A percentile compares a stretch with the other conserved stretches of the same genome.
phyloP scores from a whole-genome alignment of 2,797 vertebrate genomes.

The Steatocranus sp. region DNA sequence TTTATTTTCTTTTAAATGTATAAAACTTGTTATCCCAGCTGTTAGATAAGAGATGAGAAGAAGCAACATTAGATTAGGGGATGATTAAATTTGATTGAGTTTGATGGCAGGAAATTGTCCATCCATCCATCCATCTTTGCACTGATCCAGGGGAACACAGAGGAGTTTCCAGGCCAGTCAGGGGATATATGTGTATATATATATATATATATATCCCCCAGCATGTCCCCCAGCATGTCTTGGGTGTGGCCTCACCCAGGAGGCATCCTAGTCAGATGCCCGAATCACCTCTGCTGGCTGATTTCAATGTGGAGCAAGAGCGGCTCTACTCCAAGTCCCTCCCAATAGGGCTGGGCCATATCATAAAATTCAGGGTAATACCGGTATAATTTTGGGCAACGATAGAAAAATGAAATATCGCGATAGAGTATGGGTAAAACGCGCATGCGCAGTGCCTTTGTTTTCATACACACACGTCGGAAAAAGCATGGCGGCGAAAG shows the following conservation, averaged over 20 bases:
- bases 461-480: neutral
- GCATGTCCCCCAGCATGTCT: too few species aligned
- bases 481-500: neutral
- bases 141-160: neutral
- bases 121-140: neutral
- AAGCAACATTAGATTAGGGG: neutral
- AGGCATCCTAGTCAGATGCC: neutral
- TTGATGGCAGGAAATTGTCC: neutral
- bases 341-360: neutral
- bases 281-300: neutral
- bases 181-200: rapidly evolving
- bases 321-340: neutral
- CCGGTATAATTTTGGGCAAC: neutral
- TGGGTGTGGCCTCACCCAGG: neutral
- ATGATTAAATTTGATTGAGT: neutral
- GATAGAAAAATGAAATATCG: rapidly evolving
- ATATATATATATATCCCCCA: neutral
- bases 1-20: neutral
- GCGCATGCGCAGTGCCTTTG: rapidly evolving
- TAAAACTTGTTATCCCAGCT: neutral
- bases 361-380: rapidly evolving
- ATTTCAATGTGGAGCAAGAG: neutral
- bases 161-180: neutral
- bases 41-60: neutral
- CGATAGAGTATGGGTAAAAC: neutral